Percentiles rank a stretch among this genome's conserved stretches.
These are phyloP conservation scores for Chionodraco myersi DNA, from an alignment of 2,113 vertebrate genomes.

Conservation along the genomic window DNA sequence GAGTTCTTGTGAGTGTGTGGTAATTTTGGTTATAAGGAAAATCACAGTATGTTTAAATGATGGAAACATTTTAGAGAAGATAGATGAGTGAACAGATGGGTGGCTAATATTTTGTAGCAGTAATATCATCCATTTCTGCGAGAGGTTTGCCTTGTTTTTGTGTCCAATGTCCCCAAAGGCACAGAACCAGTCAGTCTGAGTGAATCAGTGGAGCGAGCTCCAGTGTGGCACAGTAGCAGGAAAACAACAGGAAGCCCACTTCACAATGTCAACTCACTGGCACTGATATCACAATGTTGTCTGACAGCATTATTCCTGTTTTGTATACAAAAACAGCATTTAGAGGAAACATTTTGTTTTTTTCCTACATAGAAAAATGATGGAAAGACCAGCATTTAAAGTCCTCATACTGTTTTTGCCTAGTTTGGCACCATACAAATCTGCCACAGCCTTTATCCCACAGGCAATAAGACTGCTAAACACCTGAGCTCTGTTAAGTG, in stretches of 20 bases:
- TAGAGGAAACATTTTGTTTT: background rate
- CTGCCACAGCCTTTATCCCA: background rate
- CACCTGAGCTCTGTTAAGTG: no score
- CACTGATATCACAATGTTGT: slow-evolving; percentile 2
- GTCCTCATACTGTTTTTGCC: background rate
- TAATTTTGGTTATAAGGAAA: background rate
- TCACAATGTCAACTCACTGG: slow-evolving; percentile 18
- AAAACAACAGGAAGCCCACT: background rate
- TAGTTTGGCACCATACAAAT: background rate
- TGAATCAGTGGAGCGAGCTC: slow-evolving; percentile 19
- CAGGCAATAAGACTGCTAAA: no score
- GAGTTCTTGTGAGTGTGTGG: background rate
- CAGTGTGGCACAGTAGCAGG: slow-evolving; percentile 4
- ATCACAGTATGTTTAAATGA: slow-evolving; percentile 6
- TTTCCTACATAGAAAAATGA: background rate
- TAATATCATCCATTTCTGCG: slow-evolving; percentile 19
- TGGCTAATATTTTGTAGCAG: slow-evolving; percentile 3
- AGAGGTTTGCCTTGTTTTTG: slow-evolving; percentile 17
- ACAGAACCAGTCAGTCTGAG: slow-evolving; percentile 33
- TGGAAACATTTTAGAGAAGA: background rate
- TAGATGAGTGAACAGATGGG: slow-evolving; percentile 11
- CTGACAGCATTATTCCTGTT: background rate
- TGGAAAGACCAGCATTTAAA: background rate
- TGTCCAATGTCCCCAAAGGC: background rate
- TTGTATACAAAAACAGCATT: background rate